Base-by-base conservation (phyloP, 2,888 invertebrate genomes). In the Abrostola triplasia region DNA sequence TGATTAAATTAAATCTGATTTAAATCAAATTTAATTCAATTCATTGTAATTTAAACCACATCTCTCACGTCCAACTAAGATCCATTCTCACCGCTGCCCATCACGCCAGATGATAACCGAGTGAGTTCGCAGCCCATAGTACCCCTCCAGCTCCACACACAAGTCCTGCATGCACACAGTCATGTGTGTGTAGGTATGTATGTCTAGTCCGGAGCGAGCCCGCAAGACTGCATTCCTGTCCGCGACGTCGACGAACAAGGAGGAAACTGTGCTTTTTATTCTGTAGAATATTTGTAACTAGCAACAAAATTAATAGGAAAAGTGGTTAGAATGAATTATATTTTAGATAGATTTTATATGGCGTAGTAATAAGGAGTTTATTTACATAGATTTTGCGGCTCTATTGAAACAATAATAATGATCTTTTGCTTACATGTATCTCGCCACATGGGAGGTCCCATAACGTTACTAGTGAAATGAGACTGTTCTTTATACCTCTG, bases 201-300 rank as follows among this genome's bases (percentile, higher is more conserved):
- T 59, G 81, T 80, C 77, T 70, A 73, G 77, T 78, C 67, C 68
- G 79, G 76, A 87, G 64, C 52, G 6, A 62, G 76, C 86, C 82
- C 81, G 88, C 82, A 76, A 81, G 85, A 89, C 90, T 88, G 90
- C 90, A 90, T 90, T 90, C 90, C 89, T 84, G 74, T 52, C 53
- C 35, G 44, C 64, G 59, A 6, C 57, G 38, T 36, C 35, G n/a
- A 40, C 35, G 67, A 36, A 64, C 38, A 75, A 59, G 48, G 63
- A 13, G 24, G 73, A 36, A 47, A 42, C 40, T 54, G 73, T 50
- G 7, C 42, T 65, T 64, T 72, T 44, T 24, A 7, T 36, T 12
- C 37, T 40, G n/a, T 8, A 41, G 7, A 0, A 50, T 52, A 2
- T 44, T 37, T 12, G 1, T 24, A 6, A 24, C 24, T 5, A 12